These are phyloP conservation scores for Lamprotornis superbus DNA, from an alignment of 2,113 vertebrate genomes.

Conservation along the genomic window DNA sequence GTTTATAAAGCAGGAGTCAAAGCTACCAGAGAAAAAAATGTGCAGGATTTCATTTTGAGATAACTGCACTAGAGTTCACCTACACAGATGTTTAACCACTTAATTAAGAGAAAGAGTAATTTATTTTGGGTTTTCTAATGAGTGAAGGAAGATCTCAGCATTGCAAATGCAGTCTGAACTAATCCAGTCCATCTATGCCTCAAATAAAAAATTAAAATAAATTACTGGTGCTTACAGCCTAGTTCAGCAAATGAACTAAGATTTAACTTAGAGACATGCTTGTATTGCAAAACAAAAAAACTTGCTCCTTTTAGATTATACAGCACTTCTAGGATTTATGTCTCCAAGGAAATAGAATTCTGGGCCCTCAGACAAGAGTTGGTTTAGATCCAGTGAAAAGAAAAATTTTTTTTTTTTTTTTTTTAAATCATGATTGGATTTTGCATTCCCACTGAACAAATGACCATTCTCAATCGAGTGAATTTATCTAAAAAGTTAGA, in stretches of 20 bases:
- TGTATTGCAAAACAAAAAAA: background rate
- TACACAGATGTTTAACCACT: background rate
- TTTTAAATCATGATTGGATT: background rate
- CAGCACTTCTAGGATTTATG: background rate
- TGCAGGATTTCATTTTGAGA: background rate
- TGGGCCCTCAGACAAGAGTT: background rate
- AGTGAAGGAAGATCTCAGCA: background rate
- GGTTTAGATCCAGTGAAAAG: background rate
- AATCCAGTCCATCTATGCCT: background rate
- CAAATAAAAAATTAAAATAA: background rate
- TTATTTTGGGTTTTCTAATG: background rate
- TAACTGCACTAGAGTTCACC: background rate
- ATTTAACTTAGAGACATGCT: background rate
- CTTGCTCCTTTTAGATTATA: background rate
- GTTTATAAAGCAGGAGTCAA: background rate
- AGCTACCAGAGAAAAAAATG: background rate
- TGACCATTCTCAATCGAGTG: accelerated
- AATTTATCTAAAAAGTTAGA: background rate
- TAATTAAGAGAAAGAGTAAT: background rate
- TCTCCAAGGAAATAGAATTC: background rate
- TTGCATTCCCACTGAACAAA: background rate
- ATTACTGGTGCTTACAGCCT: background rate
- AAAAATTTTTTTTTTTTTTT: background rate
- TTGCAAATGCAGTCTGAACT: background rate
- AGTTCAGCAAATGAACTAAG: background rate